Percentiles rank a stretch among this genome's conserved stretches.
Evolutionary conservation across 2,888 invertebrate species (phyloP).

Genomic region (Cantharis rustica): DNA sequence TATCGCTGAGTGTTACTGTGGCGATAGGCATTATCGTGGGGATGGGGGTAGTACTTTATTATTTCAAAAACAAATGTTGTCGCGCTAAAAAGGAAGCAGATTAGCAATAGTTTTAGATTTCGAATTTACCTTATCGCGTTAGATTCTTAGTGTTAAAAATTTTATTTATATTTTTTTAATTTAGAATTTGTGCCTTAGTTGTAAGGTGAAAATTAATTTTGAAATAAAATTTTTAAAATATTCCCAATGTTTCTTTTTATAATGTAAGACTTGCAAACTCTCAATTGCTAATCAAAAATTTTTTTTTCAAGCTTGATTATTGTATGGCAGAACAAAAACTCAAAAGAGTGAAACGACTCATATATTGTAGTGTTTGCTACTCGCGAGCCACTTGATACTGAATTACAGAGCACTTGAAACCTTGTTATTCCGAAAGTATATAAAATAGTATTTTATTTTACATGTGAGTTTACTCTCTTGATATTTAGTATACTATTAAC

Average conservation of each 20-base stretch:
- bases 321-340: too few species aligned
- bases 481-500: too few species aligned
- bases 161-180: not conserved
- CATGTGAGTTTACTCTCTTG: too few species aligned
- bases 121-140: not conserved
- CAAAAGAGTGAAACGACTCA: too few species aligned
- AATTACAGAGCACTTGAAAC: too few species aligned
- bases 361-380: too few species aligned
- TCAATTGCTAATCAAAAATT: too few species aligned
- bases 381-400: too few species aligned
- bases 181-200: not conserved
- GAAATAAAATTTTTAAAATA: not conserved
- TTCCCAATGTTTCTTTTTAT: not conserved
- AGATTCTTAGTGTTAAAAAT: not conserved
- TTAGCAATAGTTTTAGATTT: not conserved
- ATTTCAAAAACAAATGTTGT: slow-evolving; percentile 58
- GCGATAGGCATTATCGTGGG: slow-evolving; percentile 71
- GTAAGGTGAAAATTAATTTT: not conserved
- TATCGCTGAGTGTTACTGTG: slow-evolving; percentile 73
- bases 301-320: too few species aligned
- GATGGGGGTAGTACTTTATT: slow-evolving; percentile 66
- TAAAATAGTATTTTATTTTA: too few species aligned
- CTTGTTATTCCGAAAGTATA: too few species aligned
- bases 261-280: too few species aligned
- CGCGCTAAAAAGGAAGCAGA: slow-evolving; percentile 13